phyloP scores from a whole-genome alignment of 1,140 invertebrate genomes.

The Lanistes nyassanus region DNA sequence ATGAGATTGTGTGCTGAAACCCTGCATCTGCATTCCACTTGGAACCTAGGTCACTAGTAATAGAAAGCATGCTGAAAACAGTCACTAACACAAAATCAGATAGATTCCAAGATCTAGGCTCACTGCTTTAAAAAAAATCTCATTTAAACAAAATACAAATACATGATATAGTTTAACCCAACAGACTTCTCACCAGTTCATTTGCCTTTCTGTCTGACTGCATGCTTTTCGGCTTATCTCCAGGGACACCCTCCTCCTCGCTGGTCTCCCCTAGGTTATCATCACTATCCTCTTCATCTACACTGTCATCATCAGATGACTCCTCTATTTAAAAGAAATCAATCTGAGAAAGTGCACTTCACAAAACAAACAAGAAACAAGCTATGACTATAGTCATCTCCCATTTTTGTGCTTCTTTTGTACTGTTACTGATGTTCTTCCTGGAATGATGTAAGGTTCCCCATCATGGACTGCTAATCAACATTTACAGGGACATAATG shows the following conservation, averaged over 20 bases:
- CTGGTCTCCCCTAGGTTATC: conserved; percentile 14
- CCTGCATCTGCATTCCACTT: no score
- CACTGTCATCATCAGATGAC: conserved; percentile 31
- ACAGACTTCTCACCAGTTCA: not conserved
- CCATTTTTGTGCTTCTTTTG: no score
- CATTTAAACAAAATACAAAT: not conserved
- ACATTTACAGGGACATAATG: not conserved
- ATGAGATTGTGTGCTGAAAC: no score
- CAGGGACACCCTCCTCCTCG: no score
- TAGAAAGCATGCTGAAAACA: no score
- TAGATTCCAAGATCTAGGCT: no score
- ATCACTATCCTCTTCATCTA: conserved; percentile 18
- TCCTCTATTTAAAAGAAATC: not conserved
- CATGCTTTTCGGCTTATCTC: not conserved
- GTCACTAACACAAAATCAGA: no score
- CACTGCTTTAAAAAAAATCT: no score
- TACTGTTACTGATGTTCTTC: no score
- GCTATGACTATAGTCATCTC: no score
- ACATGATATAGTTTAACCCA: not conserved
- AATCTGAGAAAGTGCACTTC: not conserved
- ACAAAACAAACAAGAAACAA: not conserved
- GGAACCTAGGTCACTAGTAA: no score
- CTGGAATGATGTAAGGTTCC: not conserved
- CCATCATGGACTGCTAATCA: no score
- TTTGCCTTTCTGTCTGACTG: not conserved